phyloP scores from a whole-genome alignment of 2,797 vertebrate genomes.

The Onychomys arenicola region DNA sequence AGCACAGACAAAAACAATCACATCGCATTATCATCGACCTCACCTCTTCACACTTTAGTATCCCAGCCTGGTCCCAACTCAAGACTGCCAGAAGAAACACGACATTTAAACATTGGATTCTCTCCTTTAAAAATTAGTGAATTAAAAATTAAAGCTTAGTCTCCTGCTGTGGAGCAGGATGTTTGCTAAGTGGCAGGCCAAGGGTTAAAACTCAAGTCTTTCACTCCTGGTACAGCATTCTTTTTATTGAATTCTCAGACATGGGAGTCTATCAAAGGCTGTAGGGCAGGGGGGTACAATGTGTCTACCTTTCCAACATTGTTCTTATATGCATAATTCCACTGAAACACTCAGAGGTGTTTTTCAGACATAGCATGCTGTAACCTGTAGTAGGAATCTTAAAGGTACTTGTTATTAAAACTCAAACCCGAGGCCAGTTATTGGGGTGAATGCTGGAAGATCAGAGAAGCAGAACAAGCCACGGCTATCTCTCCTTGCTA shows the following conservation, averaged over 20 bases:
- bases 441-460: too few relatives aligned
- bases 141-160: conserved; percentile 26
- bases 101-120: not conserved
- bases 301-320: not conserved
- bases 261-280: not conserved
- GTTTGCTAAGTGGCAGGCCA: not conserved
- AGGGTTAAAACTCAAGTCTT: not conserved
- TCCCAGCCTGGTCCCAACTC: not conserved
- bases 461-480: too few relatives aligned
- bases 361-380: not conserved
- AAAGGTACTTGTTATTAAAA: too few relatives aligned
- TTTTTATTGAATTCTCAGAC: not conserved
- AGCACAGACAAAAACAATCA: not conserved
- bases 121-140: conserved; percentile 52
- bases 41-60: not conserved
- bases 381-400: too few relatives aligned
- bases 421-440: too few relatives aligned
- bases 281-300: too few relatives aligned
- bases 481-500: too few relatives aligned
- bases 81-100: not conserved
- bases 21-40: fast-evolving
- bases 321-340: not conserved
- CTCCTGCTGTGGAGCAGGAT: not conserved
- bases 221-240: not conserved
- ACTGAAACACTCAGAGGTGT: conserved; percentile 5